These are phyloP conservation scores for Lepus americanus DNA, from an alignment of 2,113 vertebrate genomes.

Conservation along the genomic window DNA sequence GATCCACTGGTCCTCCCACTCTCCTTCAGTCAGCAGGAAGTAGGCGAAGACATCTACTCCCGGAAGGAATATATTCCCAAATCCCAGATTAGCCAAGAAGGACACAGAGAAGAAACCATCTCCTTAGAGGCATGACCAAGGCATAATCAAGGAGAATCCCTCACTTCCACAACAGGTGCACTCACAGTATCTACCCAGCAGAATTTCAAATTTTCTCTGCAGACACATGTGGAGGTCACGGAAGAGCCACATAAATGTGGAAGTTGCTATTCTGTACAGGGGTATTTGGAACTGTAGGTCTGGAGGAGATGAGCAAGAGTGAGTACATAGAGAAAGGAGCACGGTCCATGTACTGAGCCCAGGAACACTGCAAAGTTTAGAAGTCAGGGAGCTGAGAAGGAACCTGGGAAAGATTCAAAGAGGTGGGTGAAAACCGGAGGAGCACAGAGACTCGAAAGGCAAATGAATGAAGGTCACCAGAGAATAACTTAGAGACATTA, in stretches of 20 bases:
- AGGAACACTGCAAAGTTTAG: neutral
- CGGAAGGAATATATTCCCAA: neutral
- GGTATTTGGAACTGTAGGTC: neutral
- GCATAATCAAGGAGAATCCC: neutral
- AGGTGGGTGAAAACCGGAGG: neutral
- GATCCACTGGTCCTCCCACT: neutral
- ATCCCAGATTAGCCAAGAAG: neutral
- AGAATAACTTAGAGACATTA: neutral
- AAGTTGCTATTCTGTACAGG: neutral
- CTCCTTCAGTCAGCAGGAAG: neutral
- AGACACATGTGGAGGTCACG: neutral
- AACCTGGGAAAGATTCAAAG: neutral
- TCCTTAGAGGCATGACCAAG: neutral
- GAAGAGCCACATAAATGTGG: neutral
- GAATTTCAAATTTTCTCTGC: neutral
- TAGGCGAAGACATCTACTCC: neutral
- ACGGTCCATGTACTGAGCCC: neutral
- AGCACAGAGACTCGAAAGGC: neutral
- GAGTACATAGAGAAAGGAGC: neutral
- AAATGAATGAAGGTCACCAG: neutral
- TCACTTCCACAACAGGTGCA: neutral
- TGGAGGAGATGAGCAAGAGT: neutral
- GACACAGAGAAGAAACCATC: neutral
- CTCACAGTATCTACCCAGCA: neutral
- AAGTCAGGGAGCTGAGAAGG: neutral